These are phyloP conservation scores for Dysdera silvatica DNA, from an alignment of 1,140 invertebrate species.

Conservation along the genomic window DNA sequence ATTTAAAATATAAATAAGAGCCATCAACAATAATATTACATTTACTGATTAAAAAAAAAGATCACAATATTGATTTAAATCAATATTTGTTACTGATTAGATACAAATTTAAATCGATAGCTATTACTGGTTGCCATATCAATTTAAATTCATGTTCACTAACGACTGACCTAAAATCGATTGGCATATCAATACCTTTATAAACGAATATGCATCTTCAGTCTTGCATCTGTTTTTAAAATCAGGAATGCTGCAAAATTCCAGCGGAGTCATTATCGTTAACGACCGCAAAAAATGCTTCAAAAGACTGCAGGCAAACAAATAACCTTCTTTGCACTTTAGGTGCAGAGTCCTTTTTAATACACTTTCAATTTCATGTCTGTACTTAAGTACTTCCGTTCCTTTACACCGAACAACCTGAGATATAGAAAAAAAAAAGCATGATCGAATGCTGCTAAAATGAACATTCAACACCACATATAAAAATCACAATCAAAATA, in stretches of 20 bases:
- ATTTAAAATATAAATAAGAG: no score
- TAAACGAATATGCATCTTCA: conserved; percentile 61
- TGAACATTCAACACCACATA: no score
- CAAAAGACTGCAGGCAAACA: conserved; percentile 49
- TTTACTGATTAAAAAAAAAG: no score
- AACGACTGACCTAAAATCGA: no score
- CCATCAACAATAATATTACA: no score
- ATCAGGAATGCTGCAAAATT: conserved; percentile 54
- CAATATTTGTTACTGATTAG: no score
- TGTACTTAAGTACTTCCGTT: conserved; percentile 53
- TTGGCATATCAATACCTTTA: conserved; percentile 55
- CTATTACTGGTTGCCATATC: no score
- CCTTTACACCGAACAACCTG: conserved; percentile 56
- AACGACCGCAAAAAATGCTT: conserved; percentile 52
- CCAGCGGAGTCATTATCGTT: conserved; percentile 54
- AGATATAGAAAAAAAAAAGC: conserved; percentile 27
- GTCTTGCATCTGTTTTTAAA: conserved; percentile 52
- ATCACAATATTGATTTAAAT: no score
- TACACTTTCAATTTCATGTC: conserved; percentile 52
- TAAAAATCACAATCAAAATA: no score
- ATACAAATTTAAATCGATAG: no score
- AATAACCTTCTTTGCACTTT: conserved; percentile 54
- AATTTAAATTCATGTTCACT: no score
- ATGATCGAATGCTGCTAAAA: no score
- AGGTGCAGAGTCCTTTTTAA: conserved; percentile 56